phyloP scores from a whole-genome alignment of 2,113 vertebrate genomes.

The Rhea americana region DNA sequence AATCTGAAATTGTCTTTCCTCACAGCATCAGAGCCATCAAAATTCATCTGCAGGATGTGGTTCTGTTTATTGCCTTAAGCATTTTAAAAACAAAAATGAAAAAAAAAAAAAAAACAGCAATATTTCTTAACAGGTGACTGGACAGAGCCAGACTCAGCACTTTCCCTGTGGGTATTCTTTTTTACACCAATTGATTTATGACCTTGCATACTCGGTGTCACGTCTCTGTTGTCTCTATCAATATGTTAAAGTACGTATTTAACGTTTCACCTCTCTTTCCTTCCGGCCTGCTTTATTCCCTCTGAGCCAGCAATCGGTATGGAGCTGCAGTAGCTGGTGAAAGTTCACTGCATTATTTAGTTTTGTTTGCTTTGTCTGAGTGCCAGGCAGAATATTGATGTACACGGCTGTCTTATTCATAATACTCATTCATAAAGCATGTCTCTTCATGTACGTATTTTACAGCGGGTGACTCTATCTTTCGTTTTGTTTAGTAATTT shows the following conservation, averaged over 20 bases:
- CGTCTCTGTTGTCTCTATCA: not conserved
- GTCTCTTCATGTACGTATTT: not conserved
- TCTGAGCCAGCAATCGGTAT: slow-evolving; percentile 15
- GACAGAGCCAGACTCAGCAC: not conserved
- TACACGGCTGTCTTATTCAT: not conserved
- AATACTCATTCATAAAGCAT: not conserved
- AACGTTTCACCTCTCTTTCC: not conserved
- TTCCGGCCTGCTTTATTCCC: not conserved
- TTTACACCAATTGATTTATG: not conserved
- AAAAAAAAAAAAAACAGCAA: not conserved
- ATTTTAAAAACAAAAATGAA: not conserved
- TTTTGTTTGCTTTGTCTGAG: slow-evolving; percentile 23
- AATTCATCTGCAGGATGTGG: not conserved
- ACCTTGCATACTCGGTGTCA: not conserved
- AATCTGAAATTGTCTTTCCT: not conserved
- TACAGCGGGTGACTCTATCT: not conserved
- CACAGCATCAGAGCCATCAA: not conserved
- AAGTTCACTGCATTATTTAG: slow-evolving; percentile 52
- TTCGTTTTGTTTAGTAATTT: not conserved
- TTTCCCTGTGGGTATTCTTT: not conserved
- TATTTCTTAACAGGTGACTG: not conserved
- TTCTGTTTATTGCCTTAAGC: not conserved
- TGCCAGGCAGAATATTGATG: slow-evolving; percentile 19
- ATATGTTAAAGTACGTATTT: not conserved
- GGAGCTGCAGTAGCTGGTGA: not conserved